Base-by-base conservation (phyloP, 2,888 invertebrate species). In the Monopis laevigella region DNA sequence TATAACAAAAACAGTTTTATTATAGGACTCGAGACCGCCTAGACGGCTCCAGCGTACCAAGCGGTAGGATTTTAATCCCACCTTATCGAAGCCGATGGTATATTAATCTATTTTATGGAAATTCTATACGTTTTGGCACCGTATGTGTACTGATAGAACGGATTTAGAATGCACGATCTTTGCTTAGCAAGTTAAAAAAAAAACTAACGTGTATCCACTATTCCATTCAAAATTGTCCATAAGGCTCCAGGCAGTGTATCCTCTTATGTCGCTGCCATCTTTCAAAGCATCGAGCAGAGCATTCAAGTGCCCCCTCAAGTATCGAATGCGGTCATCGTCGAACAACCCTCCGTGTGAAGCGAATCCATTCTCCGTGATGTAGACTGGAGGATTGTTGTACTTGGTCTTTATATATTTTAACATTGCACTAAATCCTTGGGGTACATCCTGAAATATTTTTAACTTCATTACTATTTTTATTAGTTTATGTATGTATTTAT, bases 141-240 rank as follows among this genome's bases (percentile, higher is more conserved):
- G n/a, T n/a, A n/a, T n/a, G n/a, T n/a, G n/a, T n/a, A n/a, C n/a
- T n/a, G n/a, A n/a, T n/a, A n/a, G n/a, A n/a, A n/a, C n/a, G n/a
- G n/a, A n/a, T n/a, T n/a, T n/a, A n/a, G n/a, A n/a, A n/a, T n/a
- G n/a, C n/a, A n/a, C n/a, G n/a, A n/a, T n/a, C n/a, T n/a, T n/a
- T n/a, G n/a, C n/a, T n/a, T n/a, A n/a, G n/a, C n/a, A n/a, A n/a
- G n/a, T n/a, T n/a, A 8, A 32, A 17, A 14, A 6, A 32, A 32
- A 32, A 16, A 58, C 71, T 68, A 58, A 81, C 68, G 55, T 59
- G 52, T 82, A 86, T 12, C 85, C 85, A 30, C 50, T 47, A 1
- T 56, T 49, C 84, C 85, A 86, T 56, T 86, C 84, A 48, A 86
- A 84, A 51, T 82, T 84, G 48, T 86, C 86, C 59, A 85, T 65